Conservation (phyloP, 2,888 invertebrate genomes). For the Pammene fasciana region DNA sequence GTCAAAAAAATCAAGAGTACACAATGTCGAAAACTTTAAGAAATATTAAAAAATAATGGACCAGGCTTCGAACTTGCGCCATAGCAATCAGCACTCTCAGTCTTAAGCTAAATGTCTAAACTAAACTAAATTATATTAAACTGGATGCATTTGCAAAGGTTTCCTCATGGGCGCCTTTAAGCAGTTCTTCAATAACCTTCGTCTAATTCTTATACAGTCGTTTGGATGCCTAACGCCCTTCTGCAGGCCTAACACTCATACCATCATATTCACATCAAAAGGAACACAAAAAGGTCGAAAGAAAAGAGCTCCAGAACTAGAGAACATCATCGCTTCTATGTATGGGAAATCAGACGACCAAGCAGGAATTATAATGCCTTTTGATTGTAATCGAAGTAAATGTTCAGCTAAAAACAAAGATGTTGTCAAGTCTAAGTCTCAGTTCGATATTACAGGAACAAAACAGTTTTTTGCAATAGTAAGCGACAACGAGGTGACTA, state of each 20-base stretch:
- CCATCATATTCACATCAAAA: not conserved
- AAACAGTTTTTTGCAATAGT: not conserved
- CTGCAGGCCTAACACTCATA: not conserved
- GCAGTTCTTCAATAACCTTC: not conserved
- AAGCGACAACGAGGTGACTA: not conserved
- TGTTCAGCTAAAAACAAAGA: not conserved
- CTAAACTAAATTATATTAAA: not conserved
- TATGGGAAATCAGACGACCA: not conserved
- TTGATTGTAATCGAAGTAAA: not conserved
- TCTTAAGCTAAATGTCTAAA: no score
- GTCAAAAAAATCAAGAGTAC: conserved; percentile 1
- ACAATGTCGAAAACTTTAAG: not conserved
- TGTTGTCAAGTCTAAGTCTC: not conserved
- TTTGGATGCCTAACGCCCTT: conserved; percentile 1
- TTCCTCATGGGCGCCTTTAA: not conserved
- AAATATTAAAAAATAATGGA: not conserved
- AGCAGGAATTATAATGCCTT: not conserved
- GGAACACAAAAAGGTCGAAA: not conserved
- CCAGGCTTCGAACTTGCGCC: no score
- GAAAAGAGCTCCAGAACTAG: not conserved
- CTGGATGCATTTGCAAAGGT: not conserved
- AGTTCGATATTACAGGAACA: not conserved
- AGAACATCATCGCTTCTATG: not conserved
- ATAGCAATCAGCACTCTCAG: no score
- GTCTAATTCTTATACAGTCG: not conserved